Base-by-base conservation (phyloP, 2,113 vertebrate species). In the Oxyruncus cristatus region DNA sequence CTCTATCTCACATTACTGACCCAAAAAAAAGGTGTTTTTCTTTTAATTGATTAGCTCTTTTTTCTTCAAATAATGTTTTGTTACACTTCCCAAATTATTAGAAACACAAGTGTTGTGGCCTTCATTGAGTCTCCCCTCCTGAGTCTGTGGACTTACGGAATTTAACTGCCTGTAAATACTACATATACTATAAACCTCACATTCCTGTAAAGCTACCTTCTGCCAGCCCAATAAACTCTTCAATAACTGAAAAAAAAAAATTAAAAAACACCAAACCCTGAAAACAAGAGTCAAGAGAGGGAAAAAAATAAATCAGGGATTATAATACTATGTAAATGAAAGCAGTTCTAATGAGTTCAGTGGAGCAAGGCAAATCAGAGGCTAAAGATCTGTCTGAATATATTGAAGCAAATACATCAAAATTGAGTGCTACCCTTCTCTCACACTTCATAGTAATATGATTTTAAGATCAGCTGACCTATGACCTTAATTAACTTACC, bases 1-100 rank as follows among this genome's bases (percentile, higher is more conserved):
- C 15, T 39, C 6, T 12, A 20, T 3, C 32, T 53, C 6, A 5
- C n/a, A 13, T 10, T 21, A 33, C 14, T n/a, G 12, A 71, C 6
- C 12, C 44, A 73, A 78, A 76, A 78, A 15, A 7, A 4, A 8
- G 8, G 68, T 3, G 24, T 41, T 59, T 11, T 27, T 21, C 23
- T 52, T 47, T 46, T 30, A 17, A 53, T n/a, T 5, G 0, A 10
- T 28, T 12, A 2, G 0, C 0, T 4, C 30, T 35, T 28, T n/a
- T 10, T 52, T 13, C 41, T 75, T 66, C 23, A 41, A 39, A 56
- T 5, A 4, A 2, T 6, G 2, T 14, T 63, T 37, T 75, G 12
- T 47, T 58, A 12, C 4, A 16, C 4, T 5, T 50, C 35, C 8
- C 37, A 66, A 23, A 53, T 12, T 0, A 74, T n/a, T 2, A 84